Evolutionary conservation across 2,888 invertebrate species (phyloP), one percentile per base, ranked within the genome.

Genomic region (Hirtodrosophila histrioides): DNA sequence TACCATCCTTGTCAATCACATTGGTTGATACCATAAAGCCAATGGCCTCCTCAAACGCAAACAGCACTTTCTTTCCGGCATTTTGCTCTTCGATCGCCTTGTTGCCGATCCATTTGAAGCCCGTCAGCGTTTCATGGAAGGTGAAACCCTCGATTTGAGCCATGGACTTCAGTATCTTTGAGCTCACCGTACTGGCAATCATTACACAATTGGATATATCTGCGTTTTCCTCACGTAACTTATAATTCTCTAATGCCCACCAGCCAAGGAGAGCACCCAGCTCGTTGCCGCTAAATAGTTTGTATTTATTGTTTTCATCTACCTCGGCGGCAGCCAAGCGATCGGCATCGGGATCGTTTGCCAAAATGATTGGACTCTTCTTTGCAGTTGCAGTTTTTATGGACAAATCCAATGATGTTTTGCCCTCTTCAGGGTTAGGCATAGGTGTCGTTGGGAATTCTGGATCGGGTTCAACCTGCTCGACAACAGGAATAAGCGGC

Each of bases 51-150:
- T 99, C 99, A 91, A 96, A 99, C 0, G 98, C 98, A 92, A 99
- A 98, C 45, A 99, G 91, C 0, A 98, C 96, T 6, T 93, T 92
- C 2, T 97, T 96, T 23, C 95, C 96, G 54, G 95, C 92, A 55
- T 94, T 92, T 36, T 95, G 92, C 50, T 98, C 92, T 3, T 97
- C 94, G 36, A 95, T 92, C 0, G 96, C 94, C 85, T 94, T 94
- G 91, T 99, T 99, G 4, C 94, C 99, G 96, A 99, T 98, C 99
- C 99, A 99, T 89, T 99, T 99, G 91, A 99, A 99, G 0, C 99
- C 99, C 0, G 99, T 99, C 53, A 99, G 93, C 0, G 99, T 99
- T 92, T 99, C 98, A 65, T 93, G 92, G 73, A 94, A 94, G 75
- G 95, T 93, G 64, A 95, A 96, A 3, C 97, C 98, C 89, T 97